Evolutionary conservation across 2,797 vertebrate genomes (phyloP).

Genomic region (Dermochelys coriacea): DNA sequence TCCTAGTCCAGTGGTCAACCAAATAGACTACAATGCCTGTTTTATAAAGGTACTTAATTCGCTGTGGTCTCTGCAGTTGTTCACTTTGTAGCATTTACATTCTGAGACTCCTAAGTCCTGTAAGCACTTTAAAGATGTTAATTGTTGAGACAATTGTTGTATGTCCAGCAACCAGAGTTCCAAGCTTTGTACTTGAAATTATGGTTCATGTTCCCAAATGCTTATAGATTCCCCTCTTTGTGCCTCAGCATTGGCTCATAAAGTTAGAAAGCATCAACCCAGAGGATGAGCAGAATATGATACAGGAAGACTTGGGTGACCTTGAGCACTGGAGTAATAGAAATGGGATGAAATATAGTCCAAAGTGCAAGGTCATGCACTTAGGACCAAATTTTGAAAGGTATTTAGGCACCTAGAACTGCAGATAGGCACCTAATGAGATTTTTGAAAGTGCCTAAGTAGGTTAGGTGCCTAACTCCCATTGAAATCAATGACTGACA

Average conservation of each 20-base stretch:
- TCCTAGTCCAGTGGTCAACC: background rate
- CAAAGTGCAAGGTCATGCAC: too few relatives aligned
- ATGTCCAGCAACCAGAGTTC: background rate
- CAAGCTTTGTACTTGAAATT: background rate
- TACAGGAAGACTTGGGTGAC: background rate
- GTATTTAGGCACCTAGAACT: background rate
- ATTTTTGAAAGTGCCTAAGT: background rate
- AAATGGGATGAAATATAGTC: background rate
- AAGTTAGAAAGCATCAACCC: background rate
- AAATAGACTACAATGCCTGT: background rate
- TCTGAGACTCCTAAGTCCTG: background rate
- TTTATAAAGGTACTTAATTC: background rate
- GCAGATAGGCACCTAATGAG: background rate
- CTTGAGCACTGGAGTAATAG: background rate
- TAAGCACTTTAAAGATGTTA: background rate
- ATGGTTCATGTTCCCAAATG: background rate
- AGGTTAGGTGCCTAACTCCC: too few relatives aligned
- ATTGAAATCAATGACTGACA: too few relatives aligned
- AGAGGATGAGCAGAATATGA: background rate
- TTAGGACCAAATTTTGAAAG: too few relatives aligned
- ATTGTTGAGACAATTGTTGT: background rate
- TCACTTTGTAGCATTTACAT: background rate
- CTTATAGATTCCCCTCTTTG: background rate
- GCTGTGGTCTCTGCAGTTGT: background rate
- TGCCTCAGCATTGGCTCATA: background rate